These are phyloP conservation scores for Craterocephalus amniculus DNA, from an alignment of 2,797 vertebrate genomes.

Conservation along the genomic window DNA sequence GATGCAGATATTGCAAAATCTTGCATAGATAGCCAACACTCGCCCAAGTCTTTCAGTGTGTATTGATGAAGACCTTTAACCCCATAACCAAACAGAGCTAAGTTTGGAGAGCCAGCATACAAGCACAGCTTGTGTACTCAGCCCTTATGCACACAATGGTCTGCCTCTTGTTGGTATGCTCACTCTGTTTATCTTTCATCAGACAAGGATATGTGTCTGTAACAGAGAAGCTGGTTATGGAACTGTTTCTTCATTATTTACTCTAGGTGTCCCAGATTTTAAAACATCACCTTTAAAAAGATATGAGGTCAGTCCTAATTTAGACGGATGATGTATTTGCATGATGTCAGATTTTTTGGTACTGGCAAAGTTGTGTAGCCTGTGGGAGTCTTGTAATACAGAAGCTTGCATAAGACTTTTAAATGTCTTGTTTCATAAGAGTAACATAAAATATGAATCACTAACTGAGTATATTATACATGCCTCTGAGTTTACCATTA, in stretches of 20 bases:
- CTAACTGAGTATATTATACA: neutral
- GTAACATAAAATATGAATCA: conserved; percentile 3
- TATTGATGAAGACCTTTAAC: conserved; percentile 61
- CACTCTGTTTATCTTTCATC: conserved; percentile 68
- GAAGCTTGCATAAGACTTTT: neutral
- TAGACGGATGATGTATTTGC: neutral
- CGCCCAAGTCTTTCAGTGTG: conserved; percentile 46
- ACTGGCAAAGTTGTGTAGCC: neutral
- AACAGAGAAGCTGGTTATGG: conserved; percentile 26
- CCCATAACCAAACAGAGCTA: conserved; percentile 59
- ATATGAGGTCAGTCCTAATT: neutral
- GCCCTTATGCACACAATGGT: conserved; percentile 57
- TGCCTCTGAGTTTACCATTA: conserved; percentile 12
- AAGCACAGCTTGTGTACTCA: conserved; percentile 60
- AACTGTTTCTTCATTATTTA: conserved; percentile 17
- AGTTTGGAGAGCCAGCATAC: conserved; percentile 56
- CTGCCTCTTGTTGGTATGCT: conserved; percentile 46
- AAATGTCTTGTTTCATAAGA: conserved; percentile 1
- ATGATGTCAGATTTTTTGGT: conserved; percentile 9
- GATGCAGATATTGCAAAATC: conserved; percentile 8
- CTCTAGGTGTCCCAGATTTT: neutral
- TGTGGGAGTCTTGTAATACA: conserved; percentile 6
- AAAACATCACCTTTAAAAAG: conserved; percentile 4
- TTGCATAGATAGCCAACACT: conserved; percentile 25
- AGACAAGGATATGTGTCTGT: conserved; percentile 60